phyloP scores from a whole-genome alignment of 2,888 invertebrate genomes.

The Adelphocoris suturalis region DNA sequence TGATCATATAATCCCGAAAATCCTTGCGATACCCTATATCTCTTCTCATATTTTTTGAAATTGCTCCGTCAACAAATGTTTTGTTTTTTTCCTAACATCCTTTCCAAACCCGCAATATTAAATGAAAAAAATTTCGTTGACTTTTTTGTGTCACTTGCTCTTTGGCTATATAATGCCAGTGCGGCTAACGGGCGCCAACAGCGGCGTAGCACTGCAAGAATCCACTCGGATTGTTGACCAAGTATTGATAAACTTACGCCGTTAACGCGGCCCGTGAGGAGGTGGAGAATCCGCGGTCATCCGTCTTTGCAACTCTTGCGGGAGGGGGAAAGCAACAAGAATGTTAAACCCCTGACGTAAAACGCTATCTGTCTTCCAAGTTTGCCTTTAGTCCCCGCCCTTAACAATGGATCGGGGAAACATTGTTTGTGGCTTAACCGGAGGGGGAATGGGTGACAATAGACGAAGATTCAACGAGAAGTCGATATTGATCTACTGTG shows the following conservation, averaged over 20 bases:
- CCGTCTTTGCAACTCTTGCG: conserved; percentile 63
- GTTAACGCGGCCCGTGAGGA: conserved; percentile 1
- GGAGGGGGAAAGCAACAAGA: conserved; percentile 63
- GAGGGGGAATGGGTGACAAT: conserved; percentile 55
- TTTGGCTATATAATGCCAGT: too few relatives aligned
- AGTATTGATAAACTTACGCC: conserved; percentile 30
- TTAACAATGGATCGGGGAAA: conserved; percentile 49
- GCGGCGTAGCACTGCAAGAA: background rate
- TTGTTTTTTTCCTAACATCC: too few relatives aligned
- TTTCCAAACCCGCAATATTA: too few relatives aligned
- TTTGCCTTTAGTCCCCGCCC: conserved; percentile 37
- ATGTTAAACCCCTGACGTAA: conserved; percentile 66
- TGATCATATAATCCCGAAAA: too few relatives aligned
- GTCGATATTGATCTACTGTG: conserved; percentile 18
- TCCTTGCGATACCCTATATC: too few relatives aligned
- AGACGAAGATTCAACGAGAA: background rate
- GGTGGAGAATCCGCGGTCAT: conserved; percentile 59
- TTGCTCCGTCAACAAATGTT: too few relatives aligned
- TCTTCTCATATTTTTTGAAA: too few relatives aligned
- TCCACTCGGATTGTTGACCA: conserved; percentile 1
- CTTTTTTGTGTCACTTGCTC: too few relatives aligned
- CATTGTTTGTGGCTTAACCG: conserved; percentile 49
- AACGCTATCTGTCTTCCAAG: conserved; percentile 70
- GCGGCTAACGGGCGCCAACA: too few relatives aligned
- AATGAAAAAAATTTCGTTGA: too few relatives aligned